Percentiles rank a stretch among this genome's conserved stretches.
Evolutionary conservation across 2,113 vertebrate species (phyloP).

Genomic region (Oceanites oceanicus): DNA sequence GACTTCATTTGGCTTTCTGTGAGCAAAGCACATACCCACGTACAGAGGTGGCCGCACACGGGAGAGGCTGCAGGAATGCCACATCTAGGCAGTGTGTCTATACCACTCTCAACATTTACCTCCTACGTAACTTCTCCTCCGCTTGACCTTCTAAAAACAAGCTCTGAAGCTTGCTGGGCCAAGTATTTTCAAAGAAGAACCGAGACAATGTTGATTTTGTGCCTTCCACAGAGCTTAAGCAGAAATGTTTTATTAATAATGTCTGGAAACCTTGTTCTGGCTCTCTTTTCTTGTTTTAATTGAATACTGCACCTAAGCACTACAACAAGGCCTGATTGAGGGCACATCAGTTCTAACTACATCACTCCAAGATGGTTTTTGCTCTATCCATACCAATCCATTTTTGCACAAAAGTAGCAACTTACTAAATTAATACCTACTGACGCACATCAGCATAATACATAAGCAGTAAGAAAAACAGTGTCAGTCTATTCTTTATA

Average conservation of each 20-base stretch:
- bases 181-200: not conserved
- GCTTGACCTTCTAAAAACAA: not conserved
- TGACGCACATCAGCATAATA: not conserved
- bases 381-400: not conserved
- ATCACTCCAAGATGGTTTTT: not conserved
- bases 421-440: not conserved
- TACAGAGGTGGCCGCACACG: not conserved
- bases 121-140: not conserved
- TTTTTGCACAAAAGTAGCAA: not conserved
- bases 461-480: not conserved
- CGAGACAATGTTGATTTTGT: not conserved
- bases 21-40: not conserved
- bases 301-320: not conserved
- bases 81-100: not conserved
- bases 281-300: not conserved
- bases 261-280: not conserved
- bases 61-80: not conserved
- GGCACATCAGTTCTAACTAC: not conserved
- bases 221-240: not conserved
- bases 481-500: not conserved
- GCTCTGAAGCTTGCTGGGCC: not conserved
- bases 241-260: not conserved
- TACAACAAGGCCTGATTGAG: not conserved
- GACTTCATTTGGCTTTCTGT: not conserved
- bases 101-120: not conserved